Evolutionary conservation across 2,113 vertebrate genomes (phyloP).

Genomic region (Eulemur rufifrons): DNA sequence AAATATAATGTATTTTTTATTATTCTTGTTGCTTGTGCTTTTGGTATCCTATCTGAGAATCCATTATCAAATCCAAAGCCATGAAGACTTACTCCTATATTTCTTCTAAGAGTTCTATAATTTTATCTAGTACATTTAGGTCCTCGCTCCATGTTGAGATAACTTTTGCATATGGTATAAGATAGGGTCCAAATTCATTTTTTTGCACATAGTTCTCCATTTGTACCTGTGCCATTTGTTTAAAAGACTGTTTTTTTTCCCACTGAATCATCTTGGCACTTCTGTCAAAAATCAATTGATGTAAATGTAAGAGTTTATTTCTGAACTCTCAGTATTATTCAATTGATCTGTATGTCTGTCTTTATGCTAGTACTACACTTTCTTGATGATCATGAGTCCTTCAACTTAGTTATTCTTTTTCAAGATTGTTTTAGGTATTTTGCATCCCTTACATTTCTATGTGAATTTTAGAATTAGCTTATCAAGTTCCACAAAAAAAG

Average conservation of each 20-base stretch:
- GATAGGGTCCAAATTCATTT: not conserved
- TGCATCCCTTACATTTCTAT: not conserved
- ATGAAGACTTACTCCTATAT: not conserved
- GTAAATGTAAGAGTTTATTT: not conserved
- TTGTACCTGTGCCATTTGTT: not conserved
- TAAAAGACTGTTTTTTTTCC: not conserved
- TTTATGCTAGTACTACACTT: no score
- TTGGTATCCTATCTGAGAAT: not conserved
- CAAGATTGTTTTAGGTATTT: not conserved
- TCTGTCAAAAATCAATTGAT: not conserved
- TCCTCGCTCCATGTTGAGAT: not conserved
- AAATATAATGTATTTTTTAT: not conserved
- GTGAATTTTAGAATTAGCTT: not conserved
- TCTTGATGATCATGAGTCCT: not conserved
- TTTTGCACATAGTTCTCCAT: not conserved
- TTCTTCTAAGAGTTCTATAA: not conserved
- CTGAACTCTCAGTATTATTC: not conserved
- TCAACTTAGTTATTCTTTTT: not conserved
- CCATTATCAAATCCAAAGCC: not conserved
- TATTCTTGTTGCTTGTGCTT: not conserved
- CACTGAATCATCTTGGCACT: not conserved
- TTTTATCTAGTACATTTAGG: not conserved
- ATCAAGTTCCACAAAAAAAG: not conserved
- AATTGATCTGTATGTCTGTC: not conserved
- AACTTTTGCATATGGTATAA: not conserved